Conservation (phyloP, 2,888 invertebrate genomes). For the Thereva nobilitata region DNA sequence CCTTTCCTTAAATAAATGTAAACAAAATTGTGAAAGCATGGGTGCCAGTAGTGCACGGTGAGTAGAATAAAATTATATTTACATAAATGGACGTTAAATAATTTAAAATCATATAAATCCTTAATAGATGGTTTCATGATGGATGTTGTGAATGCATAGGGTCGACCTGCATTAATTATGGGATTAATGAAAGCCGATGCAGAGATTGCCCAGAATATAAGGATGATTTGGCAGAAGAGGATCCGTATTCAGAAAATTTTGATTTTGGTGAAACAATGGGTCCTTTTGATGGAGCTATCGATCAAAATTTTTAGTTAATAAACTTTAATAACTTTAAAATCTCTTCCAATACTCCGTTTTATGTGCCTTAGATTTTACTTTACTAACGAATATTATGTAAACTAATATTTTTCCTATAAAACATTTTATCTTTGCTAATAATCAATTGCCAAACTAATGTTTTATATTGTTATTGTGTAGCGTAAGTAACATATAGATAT, state of each 20-base stretch:
- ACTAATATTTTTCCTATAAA: no score
- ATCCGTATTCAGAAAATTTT: constrained; percentile 50
- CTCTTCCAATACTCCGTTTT: background rate
- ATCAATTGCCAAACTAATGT: no score
- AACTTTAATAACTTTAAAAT: background rate
- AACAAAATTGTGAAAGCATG: constrained; percentile 68
- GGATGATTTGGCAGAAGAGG: constrained; percentile 61
- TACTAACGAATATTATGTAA: no score
- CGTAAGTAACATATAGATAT: no score
- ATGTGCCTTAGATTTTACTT: no score
- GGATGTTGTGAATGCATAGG: constrained; percentile 95
- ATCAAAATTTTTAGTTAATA: constrained; percentile 15
- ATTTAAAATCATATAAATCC: background rate
- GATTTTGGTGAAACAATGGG: constrained; percentile 68
- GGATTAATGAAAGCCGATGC: constrained; percentile 82
- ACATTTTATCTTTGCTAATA: no score
- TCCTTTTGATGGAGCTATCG: constrained; percentile 49
- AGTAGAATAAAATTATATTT: constrained; percentile 2
- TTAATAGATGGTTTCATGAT: constrained; percentile 79
- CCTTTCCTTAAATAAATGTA: constrained; percentile 86
- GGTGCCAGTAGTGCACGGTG: constrained; percentile 56
- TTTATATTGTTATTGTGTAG: no score
- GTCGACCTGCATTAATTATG: constrained; percentile 84
- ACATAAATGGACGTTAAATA: background rate
- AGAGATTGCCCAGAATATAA: constrained; percentile 67